These are phyloP conservation scores for Caerostris extrusa DNA, from an alignment of 1,140 invertebrate genomes.

Conservation along the genomic window DNA sequence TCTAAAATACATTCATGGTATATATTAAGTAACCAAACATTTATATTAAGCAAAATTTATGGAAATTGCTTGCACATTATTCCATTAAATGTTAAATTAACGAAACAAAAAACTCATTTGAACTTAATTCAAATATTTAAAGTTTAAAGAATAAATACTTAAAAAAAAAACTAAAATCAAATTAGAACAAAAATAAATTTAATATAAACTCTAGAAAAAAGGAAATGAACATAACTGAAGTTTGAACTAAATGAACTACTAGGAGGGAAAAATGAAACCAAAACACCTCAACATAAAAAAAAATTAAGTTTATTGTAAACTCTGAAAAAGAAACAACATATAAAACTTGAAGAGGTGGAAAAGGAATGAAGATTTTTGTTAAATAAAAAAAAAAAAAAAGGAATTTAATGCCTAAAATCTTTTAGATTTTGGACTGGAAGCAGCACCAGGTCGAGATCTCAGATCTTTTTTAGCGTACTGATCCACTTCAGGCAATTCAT, in stretches of 20 bases:
- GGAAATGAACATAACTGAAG: too few species aligned
- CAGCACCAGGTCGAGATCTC: slow-evolving; percentile 78
- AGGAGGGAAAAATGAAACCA: background rate
- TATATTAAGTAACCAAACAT: too few species aligned
- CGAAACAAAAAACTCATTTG: too few species aligned
- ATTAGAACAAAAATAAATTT: background rate
- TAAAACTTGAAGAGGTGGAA: slow-evolving; percentile 38
- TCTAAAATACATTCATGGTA: too few species aligned
- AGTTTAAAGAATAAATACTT: too few species aligned
- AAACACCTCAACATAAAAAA: slow-evolving; percentile 25
- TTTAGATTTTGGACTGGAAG: slow-evolving; percentile 74
- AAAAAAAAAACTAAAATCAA: background rate
- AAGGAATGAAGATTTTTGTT: slow-evolving; percentile 17
- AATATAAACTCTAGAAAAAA: background rate
- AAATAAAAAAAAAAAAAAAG: slow-evolving; percentile 39
- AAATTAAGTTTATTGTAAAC: slow-evolving; percentile 69
- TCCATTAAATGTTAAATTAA: too few species aligned
- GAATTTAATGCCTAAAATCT: slow-evolving; percentile 48
- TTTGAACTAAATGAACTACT: background rate
- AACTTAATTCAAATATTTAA: too few species aligned
- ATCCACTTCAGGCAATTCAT: slow-evolving; percentile 87
- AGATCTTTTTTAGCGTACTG: slow-evolving; percentile 86
- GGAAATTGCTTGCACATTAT: too few species aligned
- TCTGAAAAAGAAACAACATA: slow-evolving; percentile 63
- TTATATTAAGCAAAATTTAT: too few species aligned